Evolutionary conservation across 2,888 invertebrate species (phyloP), one percentile per base, ranked within the genome.

Genomic region (Cheilosia vulpina): DNA sequence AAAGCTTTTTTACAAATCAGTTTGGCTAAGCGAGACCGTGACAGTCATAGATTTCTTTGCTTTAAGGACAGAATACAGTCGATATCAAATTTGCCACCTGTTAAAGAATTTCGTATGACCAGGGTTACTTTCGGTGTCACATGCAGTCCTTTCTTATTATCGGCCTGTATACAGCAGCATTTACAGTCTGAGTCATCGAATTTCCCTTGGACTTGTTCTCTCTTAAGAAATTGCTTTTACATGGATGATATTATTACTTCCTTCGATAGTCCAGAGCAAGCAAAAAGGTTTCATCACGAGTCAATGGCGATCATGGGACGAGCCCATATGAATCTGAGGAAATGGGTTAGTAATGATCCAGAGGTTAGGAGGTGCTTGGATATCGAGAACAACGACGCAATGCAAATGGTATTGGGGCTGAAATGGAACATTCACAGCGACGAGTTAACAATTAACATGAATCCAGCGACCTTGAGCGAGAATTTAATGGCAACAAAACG

Each of bases 61-160:
- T 24, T 24, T 24, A 24, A 24, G 4, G 65, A 79, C 50, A 65
- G 72, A 15, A 43, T 13, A 9, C 15, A 31, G 21, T 31, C 55
- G n/a, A 17, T 15, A 7, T 17, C 11, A n/a, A n/a, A 17, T n/a
- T 31, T 34, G 13, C 34, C 27, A 15, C 19, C 53, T 17, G 7
- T 34, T 9, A 17, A 5, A 19, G 77, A 69, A 38, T 77, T 43
- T 21, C 31, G 68, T 7, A 69, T 63, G 55, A 78, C 63, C 3
- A 52, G 77, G 4, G 63, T n/a, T n/a, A n/a, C n/a, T n/a, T n/a
- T n/a, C n/a, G n/a, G n/a, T 3, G 69, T 78, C 9, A 47, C 47
- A 4, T 69, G 52, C 5, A 78, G 78, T 57, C 78, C 63, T 5
- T 69, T 69, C 50, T 24, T 76, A 13, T 27, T 76, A 7, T 76